Evolutionary conservation across 2,888 invertebrate genomes (phyloP).

Genomic region (Papilio demoleus): DNA sequence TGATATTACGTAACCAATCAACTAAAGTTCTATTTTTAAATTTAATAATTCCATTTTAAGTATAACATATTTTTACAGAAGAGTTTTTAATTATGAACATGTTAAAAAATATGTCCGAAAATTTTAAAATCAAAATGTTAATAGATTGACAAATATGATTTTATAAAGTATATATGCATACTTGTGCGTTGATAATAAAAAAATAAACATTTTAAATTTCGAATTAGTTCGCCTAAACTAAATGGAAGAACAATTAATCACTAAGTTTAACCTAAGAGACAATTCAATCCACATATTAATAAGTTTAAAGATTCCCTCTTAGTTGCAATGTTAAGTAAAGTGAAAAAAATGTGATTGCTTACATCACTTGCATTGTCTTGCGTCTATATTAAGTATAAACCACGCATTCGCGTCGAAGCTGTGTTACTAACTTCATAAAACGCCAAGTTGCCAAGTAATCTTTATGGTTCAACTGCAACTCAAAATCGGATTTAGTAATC

Average conservation of each 20-base stretch:
- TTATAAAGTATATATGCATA: no score
- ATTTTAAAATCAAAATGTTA: no score
- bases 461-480: neutral
- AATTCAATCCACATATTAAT: slow-evolving; percentile 27
- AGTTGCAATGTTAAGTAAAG: slow-evolving; percentile 15
- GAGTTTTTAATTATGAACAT: no score
- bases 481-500: neutral
- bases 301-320: slow-evolving; percentile 20
- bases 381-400: slow-evolving; percentile 24
- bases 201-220: no score
- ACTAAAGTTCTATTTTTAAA: neutral
- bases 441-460: neutral
- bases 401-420: neutral
- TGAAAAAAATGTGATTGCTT: slow-evolving; percentile 22
- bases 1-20: neutral
- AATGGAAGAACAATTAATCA: neutral
- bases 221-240: no score
- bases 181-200: no score
- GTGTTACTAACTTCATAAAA: slow-evolving; percentile 11
- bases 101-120: no score
- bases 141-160: no score
- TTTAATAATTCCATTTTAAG: neutral
- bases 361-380: neutral
- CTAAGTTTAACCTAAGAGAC: slow-evolving; percentile 9
- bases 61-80: no score